Conservation (phyloP, 2,888 invertebrate genomes). For the Dyspetes luteomarginatus region DNA sequence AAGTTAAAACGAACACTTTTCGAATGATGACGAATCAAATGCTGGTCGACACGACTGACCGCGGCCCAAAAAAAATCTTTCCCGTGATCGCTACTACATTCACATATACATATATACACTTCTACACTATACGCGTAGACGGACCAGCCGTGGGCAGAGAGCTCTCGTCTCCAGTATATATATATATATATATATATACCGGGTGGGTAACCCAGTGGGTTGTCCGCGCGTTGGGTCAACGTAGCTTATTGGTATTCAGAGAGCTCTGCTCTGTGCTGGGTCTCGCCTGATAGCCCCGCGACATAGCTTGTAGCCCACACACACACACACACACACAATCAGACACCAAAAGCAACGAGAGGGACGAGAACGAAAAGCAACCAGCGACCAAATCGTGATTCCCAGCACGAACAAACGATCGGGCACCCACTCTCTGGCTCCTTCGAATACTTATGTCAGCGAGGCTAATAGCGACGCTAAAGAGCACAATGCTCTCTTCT, state of each 20-base stretch:
- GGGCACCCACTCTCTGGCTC: constrained; percentile 67
- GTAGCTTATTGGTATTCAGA: constrained; percentile 75
- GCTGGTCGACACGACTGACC: not conserved
- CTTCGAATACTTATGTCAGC: constrained; percentile 73
- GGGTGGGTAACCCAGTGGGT: constrained; percentile 77
- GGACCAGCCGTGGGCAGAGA: constrained; percentile 16
- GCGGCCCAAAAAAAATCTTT: constrained; percentile 4
- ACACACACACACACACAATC: too few relatives aligned
- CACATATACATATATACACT: not conserved
- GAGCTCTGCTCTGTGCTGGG: constrained; percentile 65
- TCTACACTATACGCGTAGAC: not conserved
- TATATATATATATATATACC: too few relatives aligned
- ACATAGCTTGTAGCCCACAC: constrained; percentile 37
- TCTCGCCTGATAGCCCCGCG: constrained; percentile 66
- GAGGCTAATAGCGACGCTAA: constrained; percentile 70
- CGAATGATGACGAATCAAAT: constrained; percentile 48
- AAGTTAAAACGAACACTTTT: too few relatives aligned
- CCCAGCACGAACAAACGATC: constrained; percentile 75
- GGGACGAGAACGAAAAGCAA: constrained; percentile 44
- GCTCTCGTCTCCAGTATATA: constrained; percentile 61
- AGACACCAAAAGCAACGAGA: not conserved
- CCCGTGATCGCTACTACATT: not conserved
- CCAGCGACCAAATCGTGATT: constrained; percentile 74
- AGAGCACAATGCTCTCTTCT: constrained; percentile 64
- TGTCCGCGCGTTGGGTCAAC: constrained; percentile 62